phyloP scores from a whole-genome alignment of 2,113 vertebrate species.

The Ictalurus furcatus region DNA sequence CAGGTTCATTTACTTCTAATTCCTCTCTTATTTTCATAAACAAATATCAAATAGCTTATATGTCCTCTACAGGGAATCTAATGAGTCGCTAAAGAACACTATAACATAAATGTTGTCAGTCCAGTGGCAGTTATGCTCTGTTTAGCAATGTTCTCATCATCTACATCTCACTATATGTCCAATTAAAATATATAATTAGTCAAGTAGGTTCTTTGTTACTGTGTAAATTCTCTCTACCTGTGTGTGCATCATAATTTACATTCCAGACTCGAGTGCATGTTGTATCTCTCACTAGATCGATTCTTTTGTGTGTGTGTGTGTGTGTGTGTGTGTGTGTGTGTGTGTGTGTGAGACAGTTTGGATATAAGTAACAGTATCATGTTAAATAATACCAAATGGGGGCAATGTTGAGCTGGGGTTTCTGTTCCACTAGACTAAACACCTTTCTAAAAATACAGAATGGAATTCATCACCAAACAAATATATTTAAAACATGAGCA shows the following conservation, averaged over 20 bases:
- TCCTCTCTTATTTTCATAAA: not conserved
- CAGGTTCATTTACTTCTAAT: not conserved
- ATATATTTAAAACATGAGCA: conserved; percentile 21
- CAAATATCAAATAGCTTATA: not conserved
- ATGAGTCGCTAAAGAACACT: not conserved
- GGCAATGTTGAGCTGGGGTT: conserved; percentile 41
- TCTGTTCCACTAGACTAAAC: conserved; percentile 3
- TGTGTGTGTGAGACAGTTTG: not conserved
- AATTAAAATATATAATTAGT: not conserved
- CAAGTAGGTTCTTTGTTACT: not conserved
- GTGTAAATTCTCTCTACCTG: not conserved
- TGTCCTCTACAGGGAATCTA: not conserved
- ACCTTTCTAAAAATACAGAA: conserved; percentile 28
- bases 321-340: not conserved
- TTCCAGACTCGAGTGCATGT: not conserved
- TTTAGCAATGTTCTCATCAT: not conserved
- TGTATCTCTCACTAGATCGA: not conserved
- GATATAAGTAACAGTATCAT: conserved; percentile 15
- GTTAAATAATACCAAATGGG: conserved; percentile 26
- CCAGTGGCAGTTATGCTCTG: not conserved
- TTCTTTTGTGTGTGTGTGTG: not conserved
- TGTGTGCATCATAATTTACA: not conserved
- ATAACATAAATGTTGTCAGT: not conserved
- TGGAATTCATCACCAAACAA: conserved; percentile 31
- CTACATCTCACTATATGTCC: not conserved